These are phyloP conservation scores for Calephelis perditalis DNA, from an alignment of 2,888 invertebrate species.

Conservation along the genomic window DNA sequence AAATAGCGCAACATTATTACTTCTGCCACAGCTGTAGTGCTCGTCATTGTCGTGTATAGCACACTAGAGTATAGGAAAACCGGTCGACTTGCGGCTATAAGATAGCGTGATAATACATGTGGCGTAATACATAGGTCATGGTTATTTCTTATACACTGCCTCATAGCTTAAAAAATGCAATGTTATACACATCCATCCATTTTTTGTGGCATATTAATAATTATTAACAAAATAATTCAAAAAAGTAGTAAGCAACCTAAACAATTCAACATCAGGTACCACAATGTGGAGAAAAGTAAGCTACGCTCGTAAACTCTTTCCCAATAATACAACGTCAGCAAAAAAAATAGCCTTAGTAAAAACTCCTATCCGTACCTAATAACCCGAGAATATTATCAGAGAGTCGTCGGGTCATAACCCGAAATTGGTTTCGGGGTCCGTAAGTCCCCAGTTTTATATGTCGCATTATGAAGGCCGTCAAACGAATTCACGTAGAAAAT, in stretches of 20 bases:
- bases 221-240: too few species aligned
- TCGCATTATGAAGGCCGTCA: constrained; percentile 80
- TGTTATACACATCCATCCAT: too few species aligned
- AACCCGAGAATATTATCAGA: constrained; percentile 78
- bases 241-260: not conserved
- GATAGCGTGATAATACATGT: too few species aligned
- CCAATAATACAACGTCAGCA: constrained; percentile 73
- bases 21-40: too few species aligned
- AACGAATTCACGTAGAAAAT: constrained; percentile 80
- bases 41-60: too few species aligned
- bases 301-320: constrained; percentile 58
- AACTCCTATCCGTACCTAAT: constrained; percentile 78
- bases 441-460: constrained; percentile 79
- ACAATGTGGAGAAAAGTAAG: not conserved
- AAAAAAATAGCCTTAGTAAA: constrained; percentile 78
- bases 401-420: constrained; percentile 79
- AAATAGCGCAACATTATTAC: too few species aligned
- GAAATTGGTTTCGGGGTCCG: constrained; percentile 79
- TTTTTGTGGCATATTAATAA: too few species aligned
- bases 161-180: too few species aligned
- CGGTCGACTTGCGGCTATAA: too few species aligned
- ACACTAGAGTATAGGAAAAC: too few species aligned
- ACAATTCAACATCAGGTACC: not conserved
- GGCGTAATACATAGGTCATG: too few species aligned
- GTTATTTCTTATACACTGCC: too few species aligned